Evolutionary conservation across 2,797 vertebrate genomes (phyloP).

Genomic region (Diplodus sargus): DNA sequence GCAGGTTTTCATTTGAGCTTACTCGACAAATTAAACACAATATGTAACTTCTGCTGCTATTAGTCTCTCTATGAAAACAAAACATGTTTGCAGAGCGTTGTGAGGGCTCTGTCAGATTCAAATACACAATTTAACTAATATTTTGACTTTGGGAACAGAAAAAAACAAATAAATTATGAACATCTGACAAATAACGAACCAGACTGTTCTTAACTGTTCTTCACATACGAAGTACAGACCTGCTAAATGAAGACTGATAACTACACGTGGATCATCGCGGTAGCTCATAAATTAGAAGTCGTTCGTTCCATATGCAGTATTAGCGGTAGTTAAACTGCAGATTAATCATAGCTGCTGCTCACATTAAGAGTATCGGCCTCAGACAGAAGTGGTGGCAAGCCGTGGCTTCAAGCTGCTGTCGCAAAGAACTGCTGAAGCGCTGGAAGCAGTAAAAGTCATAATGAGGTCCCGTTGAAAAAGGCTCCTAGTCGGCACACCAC

Average conservation of each 20-base stretch:
- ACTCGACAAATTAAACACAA: too few species aligned
- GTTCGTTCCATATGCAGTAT: conserved; percentile 40
- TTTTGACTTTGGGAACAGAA: neutral
- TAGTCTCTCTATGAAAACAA: too few species aligned
- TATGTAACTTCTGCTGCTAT: too few species aligned
- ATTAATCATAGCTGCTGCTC: conserved; percentile 45
- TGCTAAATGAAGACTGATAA: conserved; percentile 48
- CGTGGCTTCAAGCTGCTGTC: conserved; percentile 30
- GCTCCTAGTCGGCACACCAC: conserved; percentile 27
- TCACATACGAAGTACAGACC: conserved; percentile 14
- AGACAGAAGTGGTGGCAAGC: conserved; percentile 10
- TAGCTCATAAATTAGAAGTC: conserved; percentile 37
- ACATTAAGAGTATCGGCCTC: conserved; percentile 33
- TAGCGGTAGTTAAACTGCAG: conserved; percentile 44
- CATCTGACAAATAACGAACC: conserved; percentile 11
- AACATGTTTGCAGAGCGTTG: too few species aligned
- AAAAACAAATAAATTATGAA: conserved; percentile 19
- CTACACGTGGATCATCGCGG: neutral
- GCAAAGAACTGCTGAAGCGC: conserved; percentile 45
- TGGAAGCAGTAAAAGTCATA: conserved; percentile 17
- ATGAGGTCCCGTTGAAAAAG: conserved; percentile 23
- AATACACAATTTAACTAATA: too few species aligned
- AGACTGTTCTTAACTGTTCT: conserved; percentile 4
- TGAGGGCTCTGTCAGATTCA: too few species aligned
- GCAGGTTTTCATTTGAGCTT: neutral